A percentile compares a stretch with the other conserved stretches of the same genome.
Evolutionary conservation across 2,797 vertebrate species (phyloP).

Genomic region (Mormyrops attenuatus): DNA sequence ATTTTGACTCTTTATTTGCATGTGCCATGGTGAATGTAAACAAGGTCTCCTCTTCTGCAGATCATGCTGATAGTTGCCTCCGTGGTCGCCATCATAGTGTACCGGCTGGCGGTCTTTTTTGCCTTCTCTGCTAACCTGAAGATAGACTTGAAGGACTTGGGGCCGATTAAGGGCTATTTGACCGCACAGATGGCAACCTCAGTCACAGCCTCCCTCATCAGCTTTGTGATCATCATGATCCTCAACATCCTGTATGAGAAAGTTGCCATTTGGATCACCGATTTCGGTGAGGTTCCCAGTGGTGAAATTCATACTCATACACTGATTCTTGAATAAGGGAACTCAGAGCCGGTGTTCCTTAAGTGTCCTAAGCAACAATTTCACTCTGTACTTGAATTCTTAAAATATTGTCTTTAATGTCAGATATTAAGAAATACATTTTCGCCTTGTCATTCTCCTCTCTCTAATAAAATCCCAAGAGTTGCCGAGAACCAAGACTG

Average conservation of each 20-base stretch:
- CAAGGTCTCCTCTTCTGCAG: slow-evolving; percentile 50
- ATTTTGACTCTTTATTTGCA: background rate
- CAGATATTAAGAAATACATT: background rate
- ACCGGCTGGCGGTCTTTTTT: slow-evolving; percentile 83
- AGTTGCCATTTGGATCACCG: slow-evolving; percentile 86
- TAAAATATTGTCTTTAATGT: background rate
- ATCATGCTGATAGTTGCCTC: slow-evolving; percentile 83
- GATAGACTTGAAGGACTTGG: slow-evolving; percentile 59
- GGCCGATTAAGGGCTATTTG: slow-evolving; percentile 78
- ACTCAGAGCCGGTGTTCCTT: background rate
- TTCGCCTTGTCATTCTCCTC: background rate
- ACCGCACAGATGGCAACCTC: slow-evolving; percentile 89
- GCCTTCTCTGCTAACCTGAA: slow-evolving; percentile 70
- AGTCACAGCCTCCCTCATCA: slow-evolving; percentile 84
- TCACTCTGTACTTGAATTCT: background rate
- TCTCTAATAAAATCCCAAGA: slow-evolving; percentile 53
- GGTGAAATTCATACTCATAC: background rate
- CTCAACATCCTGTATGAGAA: slow-evolving; percentile 83
- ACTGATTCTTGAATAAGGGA: background rate
- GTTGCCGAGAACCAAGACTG: slow-evolving; percentile 82
- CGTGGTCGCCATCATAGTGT: slow-evolving; percentile 85
- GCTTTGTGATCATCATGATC: slow-evolving; percentile 84
- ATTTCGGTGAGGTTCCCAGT: slow-evolving; percentile 59
- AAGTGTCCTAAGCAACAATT: background rate
- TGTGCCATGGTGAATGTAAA: background rate